Evolutionary conservation across 2,113 vertebrate genomes (phyloP).

Genomic region (Chascanopsetta lugubris): DNA sequence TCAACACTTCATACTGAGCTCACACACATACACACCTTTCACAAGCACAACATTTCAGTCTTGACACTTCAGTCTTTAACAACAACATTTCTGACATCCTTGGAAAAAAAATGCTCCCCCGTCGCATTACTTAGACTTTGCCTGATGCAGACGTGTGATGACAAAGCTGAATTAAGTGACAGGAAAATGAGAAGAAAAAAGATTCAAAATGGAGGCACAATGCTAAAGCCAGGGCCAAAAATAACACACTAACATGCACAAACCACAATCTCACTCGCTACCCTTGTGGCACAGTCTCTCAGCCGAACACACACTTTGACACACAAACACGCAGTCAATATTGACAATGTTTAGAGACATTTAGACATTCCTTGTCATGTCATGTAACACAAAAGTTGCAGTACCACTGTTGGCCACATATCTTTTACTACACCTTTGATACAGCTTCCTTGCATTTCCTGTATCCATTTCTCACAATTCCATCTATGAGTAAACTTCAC

Average conservation of each 20-base stretch:
- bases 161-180: conserved; percentile 39
- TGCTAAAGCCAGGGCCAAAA: conserved; percentile 3
- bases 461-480: too few species aligned
- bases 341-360: too few species aligned
- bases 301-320: background rate
- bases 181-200: conserved; percentile 10
- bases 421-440: too few species aligned
- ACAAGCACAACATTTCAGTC: conserved; percentile 22
- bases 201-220: conserved; percentile 39
- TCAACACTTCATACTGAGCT: conserved; percentile 27
- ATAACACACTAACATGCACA: background rate
- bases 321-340: too few species aligned
- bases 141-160: conserved; percentile 51
- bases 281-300: too few species aligned
- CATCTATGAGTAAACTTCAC: too few species aligned
- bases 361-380: too few species aligned
- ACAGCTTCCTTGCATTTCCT: too few species aligned
- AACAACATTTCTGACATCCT: conserved; percentile 35
- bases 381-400: too few species aligned
- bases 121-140: conserved; percentile 36
- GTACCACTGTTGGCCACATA: too few species aligned
- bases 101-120: conserved; percentile 43
- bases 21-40: conserved; percentile 4
- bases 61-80: conserved; percentile 5
- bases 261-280: background rate